Evolutionary conservation across 2,113 vertebrate species (phyloP), one percentile per base, ranked within the genome.

Genomic region (Cisticola juncidis): DNA sequence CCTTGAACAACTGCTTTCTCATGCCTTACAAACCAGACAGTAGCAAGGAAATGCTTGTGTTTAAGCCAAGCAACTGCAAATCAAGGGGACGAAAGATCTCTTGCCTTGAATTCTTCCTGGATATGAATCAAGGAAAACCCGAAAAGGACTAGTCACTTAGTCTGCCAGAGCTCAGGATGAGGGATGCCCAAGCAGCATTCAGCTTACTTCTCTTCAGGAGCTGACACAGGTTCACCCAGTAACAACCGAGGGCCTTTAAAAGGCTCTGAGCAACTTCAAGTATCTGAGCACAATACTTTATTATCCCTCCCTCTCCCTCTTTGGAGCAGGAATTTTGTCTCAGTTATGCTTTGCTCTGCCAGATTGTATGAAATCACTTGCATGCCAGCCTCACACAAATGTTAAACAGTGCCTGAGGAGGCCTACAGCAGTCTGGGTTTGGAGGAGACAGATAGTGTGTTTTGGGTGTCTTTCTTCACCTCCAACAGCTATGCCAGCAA

Each of bases 331-430:
- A 76, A 79, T 85, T 91, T 79, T 95, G 47, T 74, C 57, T 77
- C 2, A 4, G 76, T 90, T 93, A 78, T 35, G 70, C 74, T 91
- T 70, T 92, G 73, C 87, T 61, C 73, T 95, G 91, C 89, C 93
- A 94, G 81, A 45, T 7, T 77, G 45, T 48, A 72, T 65, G 84
- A 94, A 91, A 86, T 72, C 81, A 81, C 84, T 94, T 3, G 1
- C 66, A 82, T 44, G 87, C 84, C 87, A 90, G 50, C 57, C 70
- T 85, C 54, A 54, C 58, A 65, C 62, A 76, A 89, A 79, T 18
- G 36, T 57, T 94, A 84, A 91, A 64, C 61, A 92, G 61, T 11
- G 81, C 91, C 91, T 20, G 78, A 85, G 84, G 87, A 91, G 74
- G 91, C 85, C 86, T 84, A 76, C 18, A 45, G 35, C 23, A 7